Evolutionary conservation across 2,888 invertebrate genomes (phyloP), one percentile per base, ranked within the genome.

Genomic region (Rutpela maculata): DNA sequence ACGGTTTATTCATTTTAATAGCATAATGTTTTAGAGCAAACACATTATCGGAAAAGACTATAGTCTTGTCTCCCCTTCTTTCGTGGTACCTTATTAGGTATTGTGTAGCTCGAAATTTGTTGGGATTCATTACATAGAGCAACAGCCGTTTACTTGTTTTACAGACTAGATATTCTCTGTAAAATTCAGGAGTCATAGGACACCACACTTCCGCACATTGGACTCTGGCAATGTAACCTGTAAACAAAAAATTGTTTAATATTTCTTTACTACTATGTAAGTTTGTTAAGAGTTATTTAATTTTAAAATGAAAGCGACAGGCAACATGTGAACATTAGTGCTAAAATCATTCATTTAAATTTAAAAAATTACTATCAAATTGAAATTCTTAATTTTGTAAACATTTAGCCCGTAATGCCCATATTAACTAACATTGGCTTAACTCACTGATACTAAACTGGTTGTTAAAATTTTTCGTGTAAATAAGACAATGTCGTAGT

Each of bases 161-260:
- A 84, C 96, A 96, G 76, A 95, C 93, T 57, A 99, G 93, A 90
- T 99, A 99, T 90, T 99, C 99, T 73, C 98, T 92, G 90, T 98
- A 99, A 91, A 99, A 99, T 91, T 99, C 99, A 0, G 99, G 98
- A 1, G 97, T 96, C 99, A 99, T 99, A 22, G 98, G 98, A 88
- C 99, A 99, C 99, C 99, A 99, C 18, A 98, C 99, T 92, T 99
- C 99, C 0, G 99, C 99, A 91, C 99, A 99, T 90, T 99, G 99
- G 26, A 99, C 99, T 74, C 97, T 93, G 6, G 99, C 99, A 87
- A 99, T 99, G 90, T 79, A 82, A 35, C 82, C 82, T 80, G n/a
- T n/a, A 74, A 43, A 77, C 56, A 35, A 43, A 66, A n/a, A 65
- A 35, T 56, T 17, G 55, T 55, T 68, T n/a, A 26, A 55, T 43